Base-by-base conservation (phyloP, 2,888 invertebrate species). In the Harpalus rufipes region DNA sequence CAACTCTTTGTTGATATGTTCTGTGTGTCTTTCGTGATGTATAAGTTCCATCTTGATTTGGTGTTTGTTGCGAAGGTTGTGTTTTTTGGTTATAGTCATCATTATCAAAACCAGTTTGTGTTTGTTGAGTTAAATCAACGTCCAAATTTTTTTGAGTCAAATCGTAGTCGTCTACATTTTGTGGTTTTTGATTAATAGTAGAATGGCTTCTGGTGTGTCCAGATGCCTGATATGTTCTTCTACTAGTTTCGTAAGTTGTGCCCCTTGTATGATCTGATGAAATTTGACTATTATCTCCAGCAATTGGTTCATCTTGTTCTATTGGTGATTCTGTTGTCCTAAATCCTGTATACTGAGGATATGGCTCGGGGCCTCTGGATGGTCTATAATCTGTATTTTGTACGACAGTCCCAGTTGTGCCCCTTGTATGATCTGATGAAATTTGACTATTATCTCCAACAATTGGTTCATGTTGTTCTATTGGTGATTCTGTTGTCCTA, bases 1-100 rank as follows among this genome's bases (percentile, higher is more conserved):
- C n/a, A 91, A 85, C 25, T 90, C 90, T 88, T 89, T 89, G 78
- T 89, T 41, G 41, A 41, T 39, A 72, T 16, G 41, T 14, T 91
- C 87, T 86, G 91, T 90, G 58, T 87, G 86, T 85, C 12, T 63
- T 21, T 25, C 25, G 21, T 12, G 68, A 56, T n/a, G 51, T 51
- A 21, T 76, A 68, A 5, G 32, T 39, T 68, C 6, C 32, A n/a
- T 81, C 10, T 56, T 56, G 41, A 91, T 84, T 32, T 74, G 86
- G 85, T 59, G 87, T 86, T 25, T 25, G 14, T 58, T 58, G 87
- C 89, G 16, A 89, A 89, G 56, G 90, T 76, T 78, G 85, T 76
- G 21, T 21, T 78, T 87, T 85, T 86, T 87, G 86, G 32, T 81
- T 85, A 14, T 81, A 85, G 82, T 82, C 85, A 10, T 56, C 79